Conservation (phyloP, 2,888 invertebrate genomes). For the Tenthredo amoena region DNA sequence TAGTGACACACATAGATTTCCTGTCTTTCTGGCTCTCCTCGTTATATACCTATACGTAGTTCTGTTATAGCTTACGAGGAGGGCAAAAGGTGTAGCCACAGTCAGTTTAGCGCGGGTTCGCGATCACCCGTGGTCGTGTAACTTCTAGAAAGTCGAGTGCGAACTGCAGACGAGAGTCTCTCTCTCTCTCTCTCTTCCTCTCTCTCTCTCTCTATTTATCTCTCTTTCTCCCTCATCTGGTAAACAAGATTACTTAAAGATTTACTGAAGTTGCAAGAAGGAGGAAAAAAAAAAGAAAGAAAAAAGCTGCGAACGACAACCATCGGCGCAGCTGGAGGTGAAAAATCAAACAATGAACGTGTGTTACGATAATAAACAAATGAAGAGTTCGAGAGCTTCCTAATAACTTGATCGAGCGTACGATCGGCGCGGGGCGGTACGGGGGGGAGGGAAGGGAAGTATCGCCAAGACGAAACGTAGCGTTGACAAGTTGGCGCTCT, state of each 20-base stretch:
- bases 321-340: not conserved
- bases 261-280: not conserved
- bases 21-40: not conserved
- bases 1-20: constrained; percentile 19
- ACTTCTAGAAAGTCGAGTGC: constrained; percentile 45
- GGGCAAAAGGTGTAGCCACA: not conserved
- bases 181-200: not conserved
- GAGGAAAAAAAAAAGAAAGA: not conserved
- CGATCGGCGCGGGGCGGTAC: not conserved
- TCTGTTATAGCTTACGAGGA: not conserved
- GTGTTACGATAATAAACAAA: not conserved
- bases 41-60: not conserved
- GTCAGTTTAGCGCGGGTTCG: not conserved
- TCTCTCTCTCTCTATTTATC: not conserved
- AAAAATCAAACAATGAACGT: constrained; percentile 8
- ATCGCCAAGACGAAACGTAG: constrained; percentile 21
- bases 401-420: not conserved
- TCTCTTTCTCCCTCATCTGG: not conserved
- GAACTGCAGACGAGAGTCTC: constrained; percentile 6
- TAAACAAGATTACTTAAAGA: constrained; percentile 35
- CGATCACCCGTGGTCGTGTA: constrained; percentile 14
- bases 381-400: not conserved
- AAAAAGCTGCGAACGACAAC: not conserved
- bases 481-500: constrained; percentile 41
- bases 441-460: not conserved